These are phyloP conservation scores for Hirtodrosophila duncani DNA, from an alignment of 2,888 invertebrate genomes.

Conservation along the genomic window DNA sequence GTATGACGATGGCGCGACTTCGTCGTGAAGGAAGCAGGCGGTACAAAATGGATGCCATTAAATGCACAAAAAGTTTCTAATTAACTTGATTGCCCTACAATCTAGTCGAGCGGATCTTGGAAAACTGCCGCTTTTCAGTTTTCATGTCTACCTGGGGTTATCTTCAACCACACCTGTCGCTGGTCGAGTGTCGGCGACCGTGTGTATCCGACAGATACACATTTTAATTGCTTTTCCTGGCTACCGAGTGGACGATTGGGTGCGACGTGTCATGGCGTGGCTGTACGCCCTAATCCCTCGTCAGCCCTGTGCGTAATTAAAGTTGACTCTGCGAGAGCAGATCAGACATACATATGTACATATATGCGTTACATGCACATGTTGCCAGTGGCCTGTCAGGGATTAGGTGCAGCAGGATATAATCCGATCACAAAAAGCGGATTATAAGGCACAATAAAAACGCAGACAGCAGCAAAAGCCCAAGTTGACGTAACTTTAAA, in stretches of 20 bases:
- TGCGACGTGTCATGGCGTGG: slow-evolving; percentile 23
- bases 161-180: slow-evolving; percentile 12
- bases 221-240: slow-evolving; percentile 62
- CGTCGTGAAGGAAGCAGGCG: not conserved
- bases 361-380: slow-evolving; percentile 15
- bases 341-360: slow-evolving; percentile 33
- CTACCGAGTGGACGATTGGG: slow-evolving; percentile 17
- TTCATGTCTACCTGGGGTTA: slow-evolving; percentile 22
- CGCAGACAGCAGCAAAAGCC: slow-evolving; percentile 16
- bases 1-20: slow-evolving; percentile 2
- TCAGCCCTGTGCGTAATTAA: slow-evolving; percentile 57
- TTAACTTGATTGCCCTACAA: slow-evolving; percentile 57
- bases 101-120: slow-evolving; percentile 46
- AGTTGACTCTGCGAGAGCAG: slow-evolving; percentile 52
- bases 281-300: slow-evolving; percentile 49
- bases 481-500: slow-evolving; percentile 53
- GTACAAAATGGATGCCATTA: slow-evolving; percentile 20
- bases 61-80: slow-evolving; percentile 47
- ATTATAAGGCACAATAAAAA: slow-evolving; percentile 57
- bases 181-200: not conserved
- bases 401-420: slow-evolving; percentile 65
- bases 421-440: slow-evolving; percentile 71
- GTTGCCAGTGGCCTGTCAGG: slow-evolving; percentile 13
- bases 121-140: slow-evolving; percentile 48
- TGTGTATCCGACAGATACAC: slow-evolving; percentile 44